A percentile compares a stretch with the other conserved stretches of the same genome.
Conservation (phyloP, 2,113 vertebrate genomes). For the Aviceda subcristata region DNA sequence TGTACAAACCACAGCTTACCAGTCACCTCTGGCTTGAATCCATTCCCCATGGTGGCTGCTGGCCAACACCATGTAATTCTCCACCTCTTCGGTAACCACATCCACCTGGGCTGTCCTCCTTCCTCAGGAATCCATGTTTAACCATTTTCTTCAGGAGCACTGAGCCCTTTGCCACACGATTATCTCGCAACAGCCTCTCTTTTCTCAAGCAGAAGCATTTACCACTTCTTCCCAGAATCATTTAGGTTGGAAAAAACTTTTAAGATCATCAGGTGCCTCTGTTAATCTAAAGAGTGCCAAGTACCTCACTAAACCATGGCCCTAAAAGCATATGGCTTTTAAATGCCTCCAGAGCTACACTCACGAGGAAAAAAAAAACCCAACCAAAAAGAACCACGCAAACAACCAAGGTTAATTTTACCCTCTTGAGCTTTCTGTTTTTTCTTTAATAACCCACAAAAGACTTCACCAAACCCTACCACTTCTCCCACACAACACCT, state of each 20-base stretch:
- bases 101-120: not conserved
- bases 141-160: accelerated
- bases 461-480: not conserved
- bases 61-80: accelerated
- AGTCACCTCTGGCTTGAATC: not conserved
- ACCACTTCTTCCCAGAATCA: not conserved
- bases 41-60: accelerated
- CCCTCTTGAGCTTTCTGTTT: accelerated
- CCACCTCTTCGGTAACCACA: accelerated
- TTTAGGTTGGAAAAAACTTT: not conserved
- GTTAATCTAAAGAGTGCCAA: not conserved
- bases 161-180: accelerated
- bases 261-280: not conserved
- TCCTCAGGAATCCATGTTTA: accelerated
- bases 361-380: not conserved
- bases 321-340: not conserved
- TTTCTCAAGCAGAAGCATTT: not conserved
- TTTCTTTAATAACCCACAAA: accelerated
- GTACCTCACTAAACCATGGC: not conserved
- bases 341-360: not conserved
- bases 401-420: not conserved
- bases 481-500: not conserved
- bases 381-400: too few relatives aligned
- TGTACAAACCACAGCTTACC: accelerated
- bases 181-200: not conserved